Conservation (phyloP, 2,888 invertebrate genomes). For the Himalopsyche japonica region DNA sequence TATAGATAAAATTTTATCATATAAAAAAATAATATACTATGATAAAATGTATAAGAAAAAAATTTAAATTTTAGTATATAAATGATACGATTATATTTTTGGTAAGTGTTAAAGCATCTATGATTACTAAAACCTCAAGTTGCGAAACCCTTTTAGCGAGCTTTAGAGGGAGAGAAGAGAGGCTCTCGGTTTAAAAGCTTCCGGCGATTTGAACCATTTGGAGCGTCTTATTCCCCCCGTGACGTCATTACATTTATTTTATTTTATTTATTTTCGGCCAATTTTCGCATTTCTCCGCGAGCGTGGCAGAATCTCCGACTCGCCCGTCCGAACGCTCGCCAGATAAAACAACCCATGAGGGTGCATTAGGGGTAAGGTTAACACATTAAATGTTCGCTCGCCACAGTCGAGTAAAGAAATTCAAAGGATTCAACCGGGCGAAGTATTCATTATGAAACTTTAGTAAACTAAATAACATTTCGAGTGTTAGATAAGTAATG, state of each 20-base stretch:
- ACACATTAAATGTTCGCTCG: neutral
- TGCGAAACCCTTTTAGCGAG: neutral
- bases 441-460: neutral
- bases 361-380: neutral
- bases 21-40: too few relatives aligned
- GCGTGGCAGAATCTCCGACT: conserved; percentile 15
- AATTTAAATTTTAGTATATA: too few relatives aligned
- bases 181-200: conserved; percentile 39
- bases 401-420: neutral
- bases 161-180: conserved; percentile 6
- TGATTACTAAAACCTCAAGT: neutral
- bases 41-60: too few relatives aligned
- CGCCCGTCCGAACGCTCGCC: conserved; percentile 3
- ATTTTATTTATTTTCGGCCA: conserved; percentile 38
- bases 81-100: too few relatives aligned
- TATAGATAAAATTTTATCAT: too few relatives aligned
- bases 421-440: neutral
- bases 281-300: conserved; percentile 39
- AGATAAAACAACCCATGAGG: neutral
- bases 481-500: neutral
- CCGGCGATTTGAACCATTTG: conserved; percentile 40
- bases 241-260: conserved; percentile 40
- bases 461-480: neutral
- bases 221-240: conserved; percentile 31
- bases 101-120: neutral